phyloP scores from a whole-genome alignment of 2,113 vertebrate genomes.

The Bothrops jararaca region DNA sequence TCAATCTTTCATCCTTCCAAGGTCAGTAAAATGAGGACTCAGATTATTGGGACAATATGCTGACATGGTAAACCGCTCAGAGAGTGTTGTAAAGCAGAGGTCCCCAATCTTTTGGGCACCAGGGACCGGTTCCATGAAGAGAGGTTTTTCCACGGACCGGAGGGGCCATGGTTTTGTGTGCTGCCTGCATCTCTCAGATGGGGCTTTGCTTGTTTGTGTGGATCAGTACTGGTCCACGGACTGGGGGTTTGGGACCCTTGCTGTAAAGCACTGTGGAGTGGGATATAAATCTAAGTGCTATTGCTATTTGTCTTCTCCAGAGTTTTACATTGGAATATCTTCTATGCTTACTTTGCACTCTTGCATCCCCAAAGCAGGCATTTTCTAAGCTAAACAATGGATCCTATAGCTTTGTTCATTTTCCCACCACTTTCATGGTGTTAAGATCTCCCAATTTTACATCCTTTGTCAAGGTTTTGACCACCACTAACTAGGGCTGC shows the following conservation, averaged over 20 bases:
- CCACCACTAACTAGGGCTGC: neutral
- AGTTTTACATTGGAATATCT: neutral
- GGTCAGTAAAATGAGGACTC: neutral
- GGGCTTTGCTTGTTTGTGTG: too few species aligned
- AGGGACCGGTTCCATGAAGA: too few species aligned
- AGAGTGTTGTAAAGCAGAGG: neutral
- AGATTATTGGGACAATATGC: neutral
- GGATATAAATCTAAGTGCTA: neutral
- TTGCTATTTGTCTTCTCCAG: neutral
- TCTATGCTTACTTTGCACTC: neutral
- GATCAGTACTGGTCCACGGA: too few species aligned
- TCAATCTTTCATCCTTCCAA: neutral
- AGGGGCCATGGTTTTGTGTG: too few species aligned
- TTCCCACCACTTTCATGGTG: neutral
- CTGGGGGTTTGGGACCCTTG: too few species aligned
- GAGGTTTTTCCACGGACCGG: too few species aligned
- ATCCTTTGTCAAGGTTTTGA: neutral
- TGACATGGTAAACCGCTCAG: neutral
- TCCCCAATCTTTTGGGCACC: too few species aligned
- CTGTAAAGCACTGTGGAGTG: neutral
- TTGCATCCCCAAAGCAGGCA: neutral
- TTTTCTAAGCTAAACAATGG: neutral
- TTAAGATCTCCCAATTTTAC: neutral
- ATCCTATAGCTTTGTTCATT: neutral
- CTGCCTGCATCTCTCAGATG: too few species aligned